Conservation (phyloP, 2,797 vertebrate genomes). For the Oceanodroma leucorhoa region DNA sequence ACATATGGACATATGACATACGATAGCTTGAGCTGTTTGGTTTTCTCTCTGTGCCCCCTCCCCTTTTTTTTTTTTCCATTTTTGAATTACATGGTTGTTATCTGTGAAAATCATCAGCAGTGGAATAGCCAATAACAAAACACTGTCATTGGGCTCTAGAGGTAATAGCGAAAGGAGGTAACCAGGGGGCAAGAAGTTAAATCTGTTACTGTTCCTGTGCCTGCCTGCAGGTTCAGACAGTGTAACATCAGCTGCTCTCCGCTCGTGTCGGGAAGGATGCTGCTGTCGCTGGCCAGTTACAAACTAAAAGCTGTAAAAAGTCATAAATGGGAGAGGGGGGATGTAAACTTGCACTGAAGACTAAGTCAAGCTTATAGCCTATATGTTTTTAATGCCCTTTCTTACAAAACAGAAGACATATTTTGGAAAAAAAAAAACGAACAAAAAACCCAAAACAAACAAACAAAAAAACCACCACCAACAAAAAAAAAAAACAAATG, state of each 20-base stretch:
- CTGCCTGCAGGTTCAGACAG: neutral
- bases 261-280: rapidly evolving
- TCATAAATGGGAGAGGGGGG: rapidly evolving
- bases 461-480: neutral
- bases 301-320: neutral
- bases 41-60: neutral
- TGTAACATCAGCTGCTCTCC: neutral
- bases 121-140: neutral
- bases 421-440: neutral
- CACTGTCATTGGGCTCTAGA: neutral
- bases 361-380: neutral
- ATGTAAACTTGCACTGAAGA: neutral
- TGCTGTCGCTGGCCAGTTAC: neutral
- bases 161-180: neutral
- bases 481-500: neutral
- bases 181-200: neutral
- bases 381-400: neutral
- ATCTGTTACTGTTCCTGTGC: neutral
- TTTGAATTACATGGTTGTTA: neutral
- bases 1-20: neutral
- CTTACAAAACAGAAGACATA: neutral
- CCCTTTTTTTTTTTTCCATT: neutral
- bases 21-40: neutral
- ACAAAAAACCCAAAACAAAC: neutral
- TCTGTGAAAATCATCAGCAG: constrained; percentile 1